Evolutionary conservation across 2,113 vertebrate species (phyloP).

Genomic region (Hylia prasina): DNA sequence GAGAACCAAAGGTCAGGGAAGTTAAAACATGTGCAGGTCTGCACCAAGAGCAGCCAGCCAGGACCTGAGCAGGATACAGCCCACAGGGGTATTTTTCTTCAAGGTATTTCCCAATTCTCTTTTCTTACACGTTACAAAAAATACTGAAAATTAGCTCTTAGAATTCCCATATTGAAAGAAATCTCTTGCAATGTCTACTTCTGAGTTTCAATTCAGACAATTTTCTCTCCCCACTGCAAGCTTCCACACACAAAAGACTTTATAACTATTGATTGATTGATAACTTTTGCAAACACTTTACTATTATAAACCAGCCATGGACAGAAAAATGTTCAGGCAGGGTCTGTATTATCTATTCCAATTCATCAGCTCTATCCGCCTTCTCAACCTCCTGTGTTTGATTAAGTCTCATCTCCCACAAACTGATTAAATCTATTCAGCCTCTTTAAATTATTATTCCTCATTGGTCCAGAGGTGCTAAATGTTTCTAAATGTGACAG

Average conservation of each 20-base stretch:
- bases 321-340: background rate
- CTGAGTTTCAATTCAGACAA: background rate
- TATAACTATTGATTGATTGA: background rate
- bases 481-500: constrained; percentile 42
- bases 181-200: background rate
- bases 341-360: background rate
- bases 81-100: background rate
- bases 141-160: background rate
- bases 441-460: constrained; percentile 1
- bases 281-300: background rate
- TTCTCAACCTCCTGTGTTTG: background rate
- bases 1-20: background rate
- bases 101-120: background rate
- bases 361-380: background rate
- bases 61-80: background rate
- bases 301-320: background rate
- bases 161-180: background rate
- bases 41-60: background rate
- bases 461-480: constrained; percentile 10
- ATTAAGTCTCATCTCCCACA: constrained; percentile 39
- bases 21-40: background rate
- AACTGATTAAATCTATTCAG: constrained; percentile 34
- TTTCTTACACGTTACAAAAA: background rate
- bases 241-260: background rate
- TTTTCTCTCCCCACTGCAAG: background rate